Conservation (phyloP, 2,113 vertebrate species). For the Girardinichthys multiradiatus region DNA sequence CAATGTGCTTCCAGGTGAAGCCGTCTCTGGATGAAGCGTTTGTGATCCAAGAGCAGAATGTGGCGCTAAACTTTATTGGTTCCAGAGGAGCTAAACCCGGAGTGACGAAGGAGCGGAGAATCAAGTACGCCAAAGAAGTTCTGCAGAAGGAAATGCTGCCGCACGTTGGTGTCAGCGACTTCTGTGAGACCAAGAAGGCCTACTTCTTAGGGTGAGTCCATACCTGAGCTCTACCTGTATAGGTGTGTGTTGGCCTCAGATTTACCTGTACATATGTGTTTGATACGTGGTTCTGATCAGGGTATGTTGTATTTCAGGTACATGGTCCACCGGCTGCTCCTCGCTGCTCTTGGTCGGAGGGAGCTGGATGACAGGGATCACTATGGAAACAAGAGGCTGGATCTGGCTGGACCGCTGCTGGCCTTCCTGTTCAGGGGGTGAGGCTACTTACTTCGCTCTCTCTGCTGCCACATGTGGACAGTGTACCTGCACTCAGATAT, state of each 20-base stretch:
- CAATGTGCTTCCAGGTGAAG: conserved; percentile 85
- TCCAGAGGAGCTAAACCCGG: conserved; percentile 98
- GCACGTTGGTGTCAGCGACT: conserved; percentile 97
- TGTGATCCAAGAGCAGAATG: conserved; percentile 99
- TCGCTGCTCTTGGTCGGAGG: conserved; percentile 93
- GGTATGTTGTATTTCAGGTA: conserved; percentile 81
- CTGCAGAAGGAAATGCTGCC: conserved; percentile 98
- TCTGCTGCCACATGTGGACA: background rate
- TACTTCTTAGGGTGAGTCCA: conserved; percentile 93
- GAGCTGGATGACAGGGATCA: conserved; percentile 99
- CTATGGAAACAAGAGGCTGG: conserved; percentile 98
- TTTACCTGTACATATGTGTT: background rate
- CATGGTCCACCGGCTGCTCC: conserved; percentile 95
- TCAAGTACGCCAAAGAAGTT: conserved; percentile 98
- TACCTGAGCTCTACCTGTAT: background rate
- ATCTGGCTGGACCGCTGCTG: conserved; percentile 94
- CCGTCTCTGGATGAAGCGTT: conserved; percentile 98
- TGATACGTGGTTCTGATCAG: background rate
- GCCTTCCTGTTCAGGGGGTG: conserved; percentile 98
- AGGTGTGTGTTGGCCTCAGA: background rate
- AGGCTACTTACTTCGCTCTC: conserved; percentile 24
- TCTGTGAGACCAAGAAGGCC: conserved; percentile 99
- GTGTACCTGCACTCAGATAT: background rate
- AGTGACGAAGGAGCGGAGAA: conserved; percentile 96
- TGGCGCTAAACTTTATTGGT: conserved; percentile 97